Conservation (phyloP, 2,113 vertebrate genomes). For the Pterocles gutturalis region DNA sequence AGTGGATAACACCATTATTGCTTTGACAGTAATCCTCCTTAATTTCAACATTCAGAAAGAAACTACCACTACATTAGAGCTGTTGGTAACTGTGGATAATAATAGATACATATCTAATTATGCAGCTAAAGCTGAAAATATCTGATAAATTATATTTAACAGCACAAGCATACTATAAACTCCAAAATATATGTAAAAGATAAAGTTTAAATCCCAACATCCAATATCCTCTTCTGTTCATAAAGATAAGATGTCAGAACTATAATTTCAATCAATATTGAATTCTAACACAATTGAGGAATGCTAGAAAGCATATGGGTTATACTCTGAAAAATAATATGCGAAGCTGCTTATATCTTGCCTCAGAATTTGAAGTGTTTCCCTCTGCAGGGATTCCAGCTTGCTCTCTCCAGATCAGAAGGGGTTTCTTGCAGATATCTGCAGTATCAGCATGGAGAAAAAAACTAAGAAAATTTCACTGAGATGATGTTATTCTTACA, state of each 20-base stretch:
- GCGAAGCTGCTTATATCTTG: background rate
- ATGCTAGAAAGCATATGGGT: background rate
- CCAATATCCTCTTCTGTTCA: background rate
- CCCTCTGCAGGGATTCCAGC: background rate
- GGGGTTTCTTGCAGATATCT: background rate
- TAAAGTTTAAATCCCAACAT: background rate
- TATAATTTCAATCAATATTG: background rate
- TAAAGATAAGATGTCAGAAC: background rate
- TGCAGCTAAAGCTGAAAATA: background rate
- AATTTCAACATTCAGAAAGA: background rate
- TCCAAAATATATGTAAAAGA: background rate
- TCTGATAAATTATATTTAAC: background rate
- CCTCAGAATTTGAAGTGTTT: slow-evolving; percentile 12
- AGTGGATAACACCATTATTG: background rate
- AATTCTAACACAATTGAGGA: background rate
- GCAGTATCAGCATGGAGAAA: background rate
- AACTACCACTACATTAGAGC: background rate
- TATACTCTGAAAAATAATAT: slow-evolving; percentile 13
- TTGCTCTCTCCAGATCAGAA: background rate
- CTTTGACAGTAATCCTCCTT: background rate
- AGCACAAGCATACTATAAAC: background rate
- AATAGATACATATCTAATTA: background rate
- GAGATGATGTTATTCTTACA: background rate
- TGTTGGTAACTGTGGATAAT: background rate
- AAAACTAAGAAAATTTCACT: background rate